Evolutionary conservation across 2,797 vertebrate species (phyloP).

Genomic region (Avahi laniger): DNA sequence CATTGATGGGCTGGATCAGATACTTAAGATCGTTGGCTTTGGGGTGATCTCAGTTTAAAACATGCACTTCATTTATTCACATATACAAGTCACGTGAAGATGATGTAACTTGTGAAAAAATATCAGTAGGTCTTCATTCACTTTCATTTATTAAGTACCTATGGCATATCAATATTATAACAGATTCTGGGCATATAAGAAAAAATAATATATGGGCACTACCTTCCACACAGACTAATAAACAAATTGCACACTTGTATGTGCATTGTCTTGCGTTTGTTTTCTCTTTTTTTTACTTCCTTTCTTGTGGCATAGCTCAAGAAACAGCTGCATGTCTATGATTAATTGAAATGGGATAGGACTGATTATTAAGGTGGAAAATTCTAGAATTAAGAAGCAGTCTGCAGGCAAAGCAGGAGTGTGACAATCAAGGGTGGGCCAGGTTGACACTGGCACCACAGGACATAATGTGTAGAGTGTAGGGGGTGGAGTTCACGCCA

Average conservation of each 20-base stretch:
- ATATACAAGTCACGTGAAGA: background rate
- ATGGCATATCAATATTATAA: background rate
- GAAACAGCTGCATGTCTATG: background rate
- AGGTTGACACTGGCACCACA: background rate
- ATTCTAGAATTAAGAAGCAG: constrained; percentile 5
- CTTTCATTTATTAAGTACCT: background rate
- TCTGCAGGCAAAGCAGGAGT: background rate
- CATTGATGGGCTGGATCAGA: background rate
- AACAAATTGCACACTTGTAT: background rate
- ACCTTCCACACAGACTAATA: background rate
- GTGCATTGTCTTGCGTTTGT: background rate
- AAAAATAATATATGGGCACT: background rate
- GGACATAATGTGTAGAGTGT: background rate
- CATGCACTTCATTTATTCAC: background rate
- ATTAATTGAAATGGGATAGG: background rate
- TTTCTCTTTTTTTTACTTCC: background rate
- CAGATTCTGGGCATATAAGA: background rate
- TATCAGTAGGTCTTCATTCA: background rate
- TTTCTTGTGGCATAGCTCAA: background rate
- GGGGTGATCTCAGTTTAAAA: background rate
- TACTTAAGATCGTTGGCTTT: background rate
- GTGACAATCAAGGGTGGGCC: background rate
- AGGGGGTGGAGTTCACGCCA: background rate
- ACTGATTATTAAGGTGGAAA: constrained; percentile 32
- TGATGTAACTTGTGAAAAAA: background rate